Conservation (phyloP, 2,797 vertebrate species). For the Anableps anableps region DNA sequence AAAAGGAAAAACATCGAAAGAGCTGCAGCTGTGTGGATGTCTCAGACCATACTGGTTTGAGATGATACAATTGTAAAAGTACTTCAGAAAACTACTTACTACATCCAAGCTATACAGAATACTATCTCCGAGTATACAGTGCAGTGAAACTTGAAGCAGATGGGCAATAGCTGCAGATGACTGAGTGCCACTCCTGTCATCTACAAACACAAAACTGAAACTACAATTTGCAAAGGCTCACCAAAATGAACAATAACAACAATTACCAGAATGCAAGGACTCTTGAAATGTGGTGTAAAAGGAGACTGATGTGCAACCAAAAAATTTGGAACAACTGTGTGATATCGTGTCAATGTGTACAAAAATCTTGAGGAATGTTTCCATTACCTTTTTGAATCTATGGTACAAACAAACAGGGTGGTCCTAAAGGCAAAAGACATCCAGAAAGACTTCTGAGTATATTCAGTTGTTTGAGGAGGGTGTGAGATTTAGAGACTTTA, state of each 20-base stretch:
- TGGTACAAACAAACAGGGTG: not conserved
- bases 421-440: not conserved
- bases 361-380: not conserved
- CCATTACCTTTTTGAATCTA: not conserved
- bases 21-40: not conserved
- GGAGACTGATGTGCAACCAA: not conserved
- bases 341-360: not conserved
- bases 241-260: not conserved
- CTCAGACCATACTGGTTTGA: not conserved
- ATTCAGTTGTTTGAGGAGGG: too few species aligned
- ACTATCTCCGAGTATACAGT: not conserved
- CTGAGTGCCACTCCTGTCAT: not conserved
- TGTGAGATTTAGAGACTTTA: not conserved
- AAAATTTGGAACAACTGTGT: not conserved
- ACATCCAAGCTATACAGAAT: not conserved
- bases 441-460: not conserved
- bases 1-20: not conserved
- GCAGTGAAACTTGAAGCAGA: not conserved
- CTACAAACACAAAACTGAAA: not conserved
- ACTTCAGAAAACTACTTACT: not conserved
- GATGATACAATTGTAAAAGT: not conserved
- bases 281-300: not conserved
- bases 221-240: not conserved
- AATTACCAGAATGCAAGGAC: not conserved
- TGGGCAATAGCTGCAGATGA: not conserved